These are phyloP conservation scores for Siniperca knerii DNA, from an alignment of 2,113 vertebrate species.

Conservation along the genomic window DNA sequence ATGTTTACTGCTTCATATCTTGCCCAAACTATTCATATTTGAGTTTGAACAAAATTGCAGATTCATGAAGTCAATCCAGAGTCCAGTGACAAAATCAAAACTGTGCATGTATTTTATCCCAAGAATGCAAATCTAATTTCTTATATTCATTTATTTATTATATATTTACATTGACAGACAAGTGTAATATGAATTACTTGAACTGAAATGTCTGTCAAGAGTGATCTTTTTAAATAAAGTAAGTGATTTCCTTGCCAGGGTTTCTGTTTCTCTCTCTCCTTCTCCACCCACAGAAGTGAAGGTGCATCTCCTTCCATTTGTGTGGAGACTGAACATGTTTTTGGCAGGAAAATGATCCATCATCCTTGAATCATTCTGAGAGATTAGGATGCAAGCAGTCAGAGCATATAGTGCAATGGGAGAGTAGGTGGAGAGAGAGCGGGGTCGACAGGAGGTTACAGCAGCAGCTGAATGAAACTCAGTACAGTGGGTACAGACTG, in stretches of 20 bases:
- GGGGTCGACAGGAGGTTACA: conserved; percentile 56
- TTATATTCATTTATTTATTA: not conserved
- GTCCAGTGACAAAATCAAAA: not conserved
- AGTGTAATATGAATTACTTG: conserved; percentile 41
- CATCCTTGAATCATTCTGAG: conserved; percentile 48
- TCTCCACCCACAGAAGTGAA: conserved; percentile 38
- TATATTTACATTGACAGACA: conserved; percentile 48
- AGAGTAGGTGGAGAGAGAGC: conserved; percentile 39
- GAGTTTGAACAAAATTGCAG: not conserved
- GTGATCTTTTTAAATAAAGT: conserved; percentile 52
- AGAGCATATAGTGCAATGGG: conserved; percentile 21
- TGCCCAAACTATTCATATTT: not conserved
- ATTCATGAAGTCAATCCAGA: not conserved
- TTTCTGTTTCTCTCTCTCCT: conserved; percentile 38
- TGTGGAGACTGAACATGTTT: conserved; percentile 26
- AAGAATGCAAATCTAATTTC: not conserved
- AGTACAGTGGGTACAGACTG: conserved; percentile 7
- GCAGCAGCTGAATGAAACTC: conserved; percentile 47
- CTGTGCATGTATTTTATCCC: not conserved
- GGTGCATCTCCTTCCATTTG: conserved; percentile 32
- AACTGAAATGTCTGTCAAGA: conserved; percentile 52
- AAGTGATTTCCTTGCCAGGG: conserved; percentile 41
- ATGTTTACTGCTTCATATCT: not conserved
- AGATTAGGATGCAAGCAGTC: conserved; percentile 33
- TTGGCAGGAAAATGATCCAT: conserved; percentile 57